phyloP scores from a whole-genome alignment of 1,140 invertebrate genomes.

The Zaprionus inermis region DNA sequence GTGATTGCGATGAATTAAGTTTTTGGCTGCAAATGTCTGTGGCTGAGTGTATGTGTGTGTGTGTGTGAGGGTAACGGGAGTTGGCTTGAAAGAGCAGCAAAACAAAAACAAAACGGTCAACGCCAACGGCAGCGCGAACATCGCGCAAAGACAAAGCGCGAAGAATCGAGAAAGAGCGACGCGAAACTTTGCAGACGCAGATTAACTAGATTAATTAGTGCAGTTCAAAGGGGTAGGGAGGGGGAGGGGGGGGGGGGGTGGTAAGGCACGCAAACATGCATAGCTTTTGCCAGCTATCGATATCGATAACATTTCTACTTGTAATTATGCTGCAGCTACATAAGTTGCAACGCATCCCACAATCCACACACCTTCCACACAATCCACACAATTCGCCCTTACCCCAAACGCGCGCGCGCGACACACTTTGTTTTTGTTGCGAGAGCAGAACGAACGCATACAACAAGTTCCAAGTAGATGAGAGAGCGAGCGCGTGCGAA shows the following conservation, averaged over 20 bases:
- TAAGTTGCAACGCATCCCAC: background rate
- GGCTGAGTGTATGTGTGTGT: slow-evolving; percentile 6
- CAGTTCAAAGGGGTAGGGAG: too few species aligned
- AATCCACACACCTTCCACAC: background rate
- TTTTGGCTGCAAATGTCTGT: slow-evolving; percentile 29
- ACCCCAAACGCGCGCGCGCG: background rate
- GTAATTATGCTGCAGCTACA: background rate
- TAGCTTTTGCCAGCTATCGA: background rate
- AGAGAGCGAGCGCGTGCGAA: slow-evolving; percentile 9
- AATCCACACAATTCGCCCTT: background rate
- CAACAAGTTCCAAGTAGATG: background rate
- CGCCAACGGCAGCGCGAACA: slow-evolving; percentile 11
- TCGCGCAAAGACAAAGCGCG: slow-evolving; percentile 2
- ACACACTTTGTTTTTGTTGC: slow-evolving; percentile 14
- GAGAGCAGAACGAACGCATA: slow-evolving; percentile 2
- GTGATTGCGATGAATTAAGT: slow-evolving; percentile 54
- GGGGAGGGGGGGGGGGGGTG: too few species aligned
- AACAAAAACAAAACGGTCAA: slow-evolving; percentile 41
- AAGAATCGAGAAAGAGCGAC: slow-evolving; percentile 10
- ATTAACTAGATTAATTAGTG: slow-evolving; percentile 3
- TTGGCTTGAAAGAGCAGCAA: slow-evolving; percentile 29
- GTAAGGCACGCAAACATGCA: too few species aligned
- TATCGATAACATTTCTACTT: background rate
- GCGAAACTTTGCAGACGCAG: background rate
- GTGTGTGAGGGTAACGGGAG: slow-evolving; percentile 41